Conservation (phyloP, 2,888 invertebrate species). For the Epirrita christyi region DNA sequence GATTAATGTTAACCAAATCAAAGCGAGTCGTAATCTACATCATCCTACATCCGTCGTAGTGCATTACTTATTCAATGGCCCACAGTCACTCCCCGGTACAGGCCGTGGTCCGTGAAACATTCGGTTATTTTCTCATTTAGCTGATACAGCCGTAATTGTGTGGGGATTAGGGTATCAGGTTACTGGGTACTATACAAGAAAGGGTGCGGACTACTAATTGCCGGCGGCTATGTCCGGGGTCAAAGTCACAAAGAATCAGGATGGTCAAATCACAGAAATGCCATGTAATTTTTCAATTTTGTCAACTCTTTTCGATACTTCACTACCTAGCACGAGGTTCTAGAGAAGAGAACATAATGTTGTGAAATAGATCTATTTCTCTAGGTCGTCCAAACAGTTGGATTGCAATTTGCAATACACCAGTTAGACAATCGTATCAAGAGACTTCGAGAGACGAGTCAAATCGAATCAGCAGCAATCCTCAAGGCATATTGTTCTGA, state of each 20-base stretch:
- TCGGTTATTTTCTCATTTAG: conserved; percentile 72
- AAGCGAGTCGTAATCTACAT: conserved; percentile 9
- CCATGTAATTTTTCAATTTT: neutral
- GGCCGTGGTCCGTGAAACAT: conserved; percentile 52
- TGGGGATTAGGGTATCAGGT: conserved; percentile 64
- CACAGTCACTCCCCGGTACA: conserved; percentile 1
- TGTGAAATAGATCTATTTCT: too few relatives aligned
- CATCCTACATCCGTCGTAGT: conserved; percentile 12
- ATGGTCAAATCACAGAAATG: neutral
- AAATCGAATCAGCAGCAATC: too few relatives aligned
- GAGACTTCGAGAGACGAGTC: too few relatives aligned
- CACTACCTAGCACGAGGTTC: too few relatives aligned
- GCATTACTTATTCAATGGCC: conserved; percentile 22
- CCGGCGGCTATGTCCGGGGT: conserved; percentile 16
- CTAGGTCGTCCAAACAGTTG: too few relatives aligned
- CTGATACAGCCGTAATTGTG: conserved; percentile 62
- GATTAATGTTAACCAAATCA: conserved; percentile 22
- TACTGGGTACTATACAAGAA: conserved; percentile 42
- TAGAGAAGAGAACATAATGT: too few relatives aligned
- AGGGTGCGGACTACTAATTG: conserved; percentile 23
- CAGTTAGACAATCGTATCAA: too few relatives aligned
- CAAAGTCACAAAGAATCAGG: conserved; percentile 9
- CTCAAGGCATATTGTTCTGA: too few relatives aligned
- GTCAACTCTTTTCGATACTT: neutral
- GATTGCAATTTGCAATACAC: too few relatives aligned